Conservation (phyloP, 1,140 invertebrate genomes). For the Trachelipus rathkii region DNA sequence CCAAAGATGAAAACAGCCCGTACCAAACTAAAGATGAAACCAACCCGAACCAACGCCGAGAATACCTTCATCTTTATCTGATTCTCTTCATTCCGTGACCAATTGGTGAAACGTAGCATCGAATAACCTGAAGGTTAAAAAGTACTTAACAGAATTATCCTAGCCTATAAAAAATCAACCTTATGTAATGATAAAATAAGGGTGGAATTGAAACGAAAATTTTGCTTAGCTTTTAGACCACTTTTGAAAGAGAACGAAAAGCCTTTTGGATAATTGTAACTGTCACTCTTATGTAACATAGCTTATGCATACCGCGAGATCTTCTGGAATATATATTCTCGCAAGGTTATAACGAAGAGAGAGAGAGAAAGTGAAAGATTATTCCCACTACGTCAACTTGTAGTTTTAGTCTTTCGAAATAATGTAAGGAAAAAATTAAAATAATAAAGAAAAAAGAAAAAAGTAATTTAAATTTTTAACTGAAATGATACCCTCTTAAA, state of each 20-base stretch:
- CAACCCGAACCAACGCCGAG: not conserved
- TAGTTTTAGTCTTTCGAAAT: no score
- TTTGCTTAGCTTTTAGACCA: no score
- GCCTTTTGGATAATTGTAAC: constrained; percentile 7
- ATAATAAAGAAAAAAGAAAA: no score
- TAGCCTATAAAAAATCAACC: not conserved
- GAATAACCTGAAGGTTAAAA: not conserved
- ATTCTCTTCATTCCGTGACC: not conserved
- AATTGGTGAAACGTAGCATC: not conserved
- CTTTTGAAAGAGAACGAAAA: not conserved
- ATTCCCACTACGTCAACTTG: no score
- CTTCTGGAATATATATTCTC: not conserved
- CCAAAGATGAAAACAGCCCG: not conserved
- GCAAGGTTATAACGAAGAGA: no score
- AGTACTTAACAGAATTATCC: not conserved
- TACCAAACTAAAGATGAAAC: not conserved
- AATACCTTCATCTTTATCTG: not conserved
- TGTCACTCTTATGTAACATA: constrained; percentile 10
- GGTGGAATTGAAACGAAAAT: not conserved
- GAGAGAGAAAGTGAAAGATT: no score
- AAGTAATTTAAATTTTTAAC: no score
- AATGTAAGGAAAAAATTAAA: no score
- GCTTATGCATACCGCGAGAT: not conserved
- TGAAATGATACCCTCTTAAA: no score
- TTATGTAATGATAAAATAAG: not conserved